Percentiles rank a stretch among this genome's conserved stretches.
These are phyloP conservation scores for Hepsetus odoe DNA, from an alignment of 2,113 vertebrate species.

Conservation along the genomic window DNA sequence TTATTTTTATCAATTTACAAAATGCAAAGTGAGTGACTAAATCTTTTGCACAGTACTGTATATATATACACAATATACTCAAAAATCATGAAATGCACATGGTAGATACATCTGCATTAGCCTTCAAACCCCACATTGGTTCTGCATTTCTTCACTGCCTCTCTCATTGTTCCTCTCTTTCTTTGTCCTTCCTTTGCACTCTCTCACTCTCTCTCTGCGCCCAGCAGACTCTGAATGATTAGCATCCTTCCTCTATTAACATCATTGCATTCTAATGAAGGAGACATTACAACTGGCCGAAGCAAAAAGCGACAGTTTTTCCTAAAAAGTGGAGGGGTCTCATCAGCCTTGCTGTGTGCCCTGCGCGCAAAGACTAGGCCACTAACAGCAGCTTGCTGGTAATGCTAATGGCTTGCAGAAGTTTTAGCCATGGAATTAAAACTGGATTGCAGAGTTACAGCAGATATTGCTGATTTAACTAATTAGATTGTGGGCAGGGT, in stretches of 20 bases:
- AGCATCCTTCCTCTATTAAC: slow-evolving; percentile 72
- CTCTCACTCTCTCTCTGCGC: not conserved
- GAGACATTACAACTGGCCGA: slow-evolving; percentile 76
- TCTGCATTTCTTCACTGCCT: no score
- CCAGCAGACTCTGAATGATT: slow-evolving; percentile 62
- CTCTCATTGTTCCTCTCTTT: not conserved
- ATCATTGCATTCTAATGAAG: slow-evolving; percentile 81
- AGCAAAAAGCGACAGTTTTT: slow-evolving; percentile 73
- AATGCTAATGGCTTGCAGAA: slow-evolving; percentile 1
- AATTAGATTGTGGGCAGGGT: not conserved
- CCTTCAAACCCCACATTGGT: no score
- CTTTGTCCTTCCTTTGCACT: not conserved
- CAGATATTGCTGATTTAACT: not conserved
- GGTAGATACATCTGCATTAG: no score
- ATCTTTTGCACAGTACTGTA: no score
- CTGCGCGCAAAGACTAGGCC: not conserved
- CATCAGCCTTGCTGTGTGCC: slow-evolving; percentile 29
- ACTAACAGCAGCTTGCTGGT: not conserved
- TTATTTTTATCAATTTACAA: no score
- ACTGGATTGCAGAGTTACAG: not conserved
- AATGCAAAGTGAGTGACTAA: no score
- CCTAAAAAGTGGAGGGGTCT: slow-evolving; percentile 68
- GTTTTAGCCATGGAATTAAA: not conserved
- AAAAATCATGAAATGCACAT: no score
- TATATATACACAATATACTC: no score